Percentiles rank a stretch among this genome's conserved stretches.
phyloP scores from a whole-genome alignment of 1,140 invertebrate species.

The Mya arenaria region DNA sequence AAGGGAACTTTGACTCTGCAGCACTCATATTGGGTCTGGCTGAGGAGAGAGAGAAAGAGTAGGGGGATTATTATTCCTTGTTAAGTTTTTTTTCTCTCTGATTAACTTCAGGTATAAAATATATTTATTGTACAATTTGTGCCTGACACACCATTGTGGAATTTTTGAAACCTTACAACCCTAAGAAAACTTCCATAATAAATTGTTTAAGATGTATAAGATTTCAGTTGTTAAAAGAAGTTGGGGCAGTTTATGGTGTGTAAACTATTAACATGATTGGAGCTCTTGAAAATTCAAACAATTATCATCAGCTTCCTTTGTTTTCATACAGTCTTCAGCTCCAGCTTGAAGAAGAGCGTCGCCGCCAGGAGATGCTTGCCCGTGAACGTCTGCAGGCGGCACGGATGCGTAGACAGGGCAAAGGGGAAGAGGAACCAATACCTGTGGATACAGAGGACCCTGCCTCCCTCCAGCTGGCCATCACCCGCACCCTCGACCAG shows the following conservation, averaged over 20 bases:
- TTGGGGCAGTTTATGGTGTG: neutral
- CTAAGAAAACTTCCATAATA: no score
- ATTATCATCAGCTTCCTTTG: no score
- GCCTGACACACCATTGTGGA: no score
- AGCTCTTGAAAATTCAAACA: no score
- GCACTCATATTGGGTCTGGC: slow-evolving; percentile 70
- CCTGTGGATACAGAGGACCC: slow-evolving; percentile 61
- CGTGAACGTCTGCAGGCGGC: slow-evolving; percentile 71
- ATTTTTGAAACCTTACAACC: no score
- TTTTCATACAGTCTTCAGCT: slow-evolving; percentile 28
- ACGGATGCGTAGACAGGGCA: slow-evolving; percentile 54
- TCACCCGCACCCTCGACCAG: slow-evolving; percentile 66
- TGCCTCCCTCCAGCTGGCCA: slow-evolving; percentile 64
- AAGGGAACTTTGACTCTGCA: slow-evolving; percentile 75
- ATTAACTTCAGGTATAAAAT: no score
- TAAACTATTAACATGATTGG: neutral
- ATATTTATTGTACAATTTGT: no score
- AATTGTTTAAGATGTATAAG: no score
- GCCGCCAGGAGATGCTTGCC: slow-evolving; percentile 70
- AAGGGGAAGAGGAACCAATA: slow-evolving; percentile 49
- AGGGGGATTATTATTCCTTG: slow-evolving; percentile 14
- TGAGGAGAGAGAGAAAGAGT: slow-evolving; percentile 61
- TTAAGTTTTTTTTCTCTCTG: neutral
- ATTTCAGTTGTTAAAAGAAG: no score
- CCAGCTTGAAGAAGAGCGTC: slow-evolving; percentile 61